phyloP scores from a whole-genome alignment of 2,797 vertebrate species.

The Xerus rutilus region DNA sequence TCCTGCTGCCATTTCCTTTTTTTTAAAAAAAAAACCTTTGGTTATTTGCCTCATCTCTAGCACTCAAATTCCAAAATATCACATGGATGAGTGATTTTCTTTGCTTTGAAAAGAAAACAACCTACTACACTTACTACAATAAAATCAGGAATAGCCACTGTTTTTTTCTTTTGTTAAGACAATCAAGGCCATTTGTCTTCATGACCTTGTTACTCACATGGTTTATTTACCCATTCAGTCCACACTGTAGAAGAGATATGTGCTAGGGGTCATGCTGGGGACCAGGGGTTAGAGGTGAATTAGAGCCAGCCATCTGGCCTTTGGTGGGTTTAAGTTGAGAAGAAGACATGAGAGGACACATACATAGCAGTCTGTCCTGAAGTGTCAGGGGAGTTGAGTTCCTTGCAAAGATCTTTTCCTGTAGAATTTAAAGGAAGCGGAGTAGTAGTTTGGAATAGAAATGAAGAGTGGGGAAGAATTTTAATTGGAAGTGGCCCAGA shows the following conservation, averaged over 20 bases:
- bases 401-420: background rate
- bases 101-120: background rate
- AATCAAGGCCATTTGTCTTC: background rate
- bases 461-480: background rate
- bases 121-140: background rate
- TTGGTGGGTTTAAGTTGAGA: background rate
- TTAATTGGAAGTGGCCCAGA: background rate
- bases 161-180: background rate
- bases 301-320: background rate
- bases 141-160: background rate
- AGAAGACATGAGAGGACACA: background rate
- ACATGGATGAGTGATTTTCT: background rate
- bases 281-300: background rate
- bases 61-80: slow-evolving; percentile 24
- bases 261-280: background rate
- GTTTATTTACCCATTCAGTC: background rate
- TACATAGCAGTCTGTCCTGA: background rate
- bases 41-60: background rate
- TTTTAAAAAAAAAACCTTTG: background rate
- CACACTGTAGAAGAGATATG: background rate
- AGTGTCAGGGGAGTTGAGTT: background rate
- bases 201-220: background rate
- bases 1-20: background rate
- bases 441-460: background rate
- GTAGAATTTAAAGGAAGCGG: background rate